A percentile compares a stretch with the other conserved stretches of the same genome.
Evolutionary conservation across 2,888 invertebrate genomes (phyloP).

Genomic region (Pterostichus niger): DNA sequence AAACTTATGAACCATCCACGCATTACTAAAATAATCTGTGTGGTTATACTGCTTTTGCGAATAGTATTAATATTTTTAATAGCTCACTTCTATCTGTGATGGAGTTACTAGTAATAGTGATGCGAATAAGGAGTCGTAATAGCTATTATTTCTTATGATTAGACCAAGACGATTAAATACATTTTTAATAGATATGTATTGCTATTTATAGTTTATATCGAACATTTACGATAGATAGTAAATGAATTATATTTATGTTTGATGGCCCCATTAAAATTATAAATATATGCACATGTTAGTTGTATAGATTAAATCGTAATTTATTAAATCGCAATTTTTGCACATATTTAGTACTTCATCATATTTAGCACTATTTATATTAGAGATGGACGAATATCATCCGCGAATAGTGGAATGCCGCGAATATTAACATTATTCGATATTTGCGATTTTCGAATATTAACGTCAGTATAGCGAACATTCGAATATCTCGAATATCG

Average conservation of each 20-base stretch:
- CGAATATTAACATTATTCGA: no score
- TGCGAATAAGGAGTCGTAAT: constrained; percentile 16
- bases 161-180: not conserved
- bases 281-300: not conserved
- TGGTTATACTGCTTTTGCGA: constrained; percentile 36
- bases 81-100: not conserved
- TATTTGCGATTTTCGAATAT: no score
- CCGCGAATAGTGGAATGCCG: no score
- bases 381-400: no score
- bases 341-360: no score
- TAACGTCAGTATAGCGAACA: no score
- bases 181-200: not conserved
- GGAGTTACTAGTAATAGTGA: not conserved
- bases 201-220: not conserved
- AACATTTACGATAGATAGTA: not conserved
- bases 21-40: constrained; percentile 29
- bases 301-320: no score
- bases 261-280: not conserved
- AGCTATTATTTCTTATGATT: constrained; percentile 46
- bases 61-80: constrained; percentile 47
- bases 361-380: no score
- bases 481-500: no score
- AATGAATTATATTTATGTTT: not conserved
- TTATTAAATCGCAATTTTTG: no score
- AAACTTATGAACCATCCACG: constrained; percentile 9